phyloP scores from a whole-genome alignment of 1,140 invertebrate species.

The Rhyzopertha dominica region DNA sequence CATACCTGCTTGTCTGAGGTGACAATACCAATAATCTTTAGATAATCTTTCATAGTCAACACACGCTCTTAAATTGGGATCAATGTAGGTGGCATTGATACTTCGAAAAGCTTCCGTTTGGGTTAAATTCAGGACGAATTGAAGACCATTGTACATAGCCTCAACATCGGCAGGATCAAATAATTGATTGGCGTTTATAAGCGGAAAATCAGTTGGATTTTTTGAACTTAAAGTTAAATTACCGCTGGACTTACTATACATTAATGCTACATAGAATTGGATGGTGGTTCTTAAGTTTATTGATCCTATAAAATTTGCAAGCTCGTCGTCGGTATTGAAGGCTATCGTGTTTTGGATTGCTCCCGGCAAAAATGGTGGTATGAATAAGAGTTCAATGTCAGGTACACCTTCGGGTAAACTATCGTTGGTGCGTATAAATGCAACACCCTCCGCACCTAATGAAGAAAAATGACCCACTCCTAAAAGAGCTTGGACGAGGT shows the following conservation, averaged over 20 bases:
- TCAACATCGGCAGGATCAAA: conserved; percentile 44
- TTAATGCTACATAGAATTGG: conserved; percentile 53
- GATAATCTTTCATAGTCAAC: conserved; percentile 36
- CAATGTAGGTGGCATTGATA: conserved; percentile 39
- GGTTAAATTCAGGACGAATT: conserved; percentile 26
- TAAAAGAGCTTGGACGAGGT: no score
- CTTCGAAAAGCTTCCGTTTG: conserved; percentile 34
- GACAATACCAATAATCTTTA: conserved; percentile 52
- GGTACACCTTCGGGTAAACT: no score
- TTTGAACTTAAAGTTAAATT: conserved; percentile 49
- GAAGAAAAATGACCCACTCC: no score
- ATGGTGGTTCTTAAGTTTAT: conserved; percentile 40
- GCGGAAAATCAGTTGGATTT: conserved; percentile 58
- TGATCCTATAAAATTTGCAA: no score
- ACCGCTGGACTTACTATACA: conserved; percentile 57
- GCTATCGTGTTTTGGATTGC: no score
- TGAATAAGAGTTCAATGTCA: no score
- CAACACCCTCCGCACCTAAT: no score
- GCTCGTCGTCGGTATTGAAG: no score
- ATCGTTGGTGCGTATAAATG: no score
- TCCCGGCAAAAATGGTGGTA: no score
- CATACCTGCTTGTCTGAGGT: conserved; percentile 35
- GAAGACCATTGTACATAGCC: conserved; percentile 34
- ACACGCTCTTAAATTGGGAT: conserved; percentile 45
- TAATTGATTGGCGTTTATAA: conserved; percentile 60